Evolutionary conservation across 2,113 vertebrate genomes (phyloP), one percentile per base, ranked within the genome.

Genomic region (Platycercus adscitus): DNA sequence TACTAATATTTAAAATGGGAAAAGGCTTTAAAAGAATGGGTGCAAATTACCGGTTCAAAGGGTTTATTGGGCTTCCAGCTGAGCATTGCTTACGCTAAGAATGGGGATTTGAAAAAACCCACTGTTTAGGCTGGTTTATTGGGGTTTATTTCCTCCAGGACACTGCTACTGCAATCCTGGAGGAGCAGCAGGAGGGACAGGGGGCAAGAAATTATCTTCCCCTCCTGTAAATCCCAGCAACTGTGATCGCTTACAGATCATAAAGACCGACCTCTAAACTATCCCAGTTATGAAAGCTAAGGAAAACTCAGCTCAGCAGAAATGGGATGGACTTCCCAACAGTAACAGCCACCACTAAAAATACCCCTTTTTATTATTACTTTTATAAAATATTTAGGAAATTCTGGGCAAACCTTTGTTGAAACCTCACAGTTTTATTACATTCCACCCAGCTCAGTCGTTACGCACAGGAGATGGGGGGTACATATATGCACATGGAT

Each of bases 1-100:
- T 91, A 96, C 97, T 95, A 97, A 97, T 97, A 98, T 98, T 98
- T 98, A 88, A 98, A 98, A 97, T 95, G 96, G 97, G 97, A 92
- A 98, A 97, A 97, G 96, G 94, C 81, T 97, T 97, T 97, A 97
- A 97, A 96, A 96, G 96, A 97, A 98, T 98, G 97, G 96, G 97
- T 14, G 71, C 97, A 94, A 98, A 98, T 98, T 94, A 88, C 80
- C 0, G 5, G 83, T 93, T 96, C 98, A 98, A 94, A 95, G 86
- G 79, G 91, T 96, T 96, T 97, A 95, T 93, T 88, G 76, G 95
- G 73, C 83, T 95, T 78, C 93, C 95, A 95, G 89, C 93, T 23
- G 47, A 97, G 95, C 33, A 0, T 52, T 86, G 89, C 95, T 88
- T 61, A 70, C 3, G 55, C 77, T 56, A 79, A 94, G 95, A 92